Base-by-base conservation (phyloP, 2,113 vertebrate species). In the Smithornis capensis region DNA sequence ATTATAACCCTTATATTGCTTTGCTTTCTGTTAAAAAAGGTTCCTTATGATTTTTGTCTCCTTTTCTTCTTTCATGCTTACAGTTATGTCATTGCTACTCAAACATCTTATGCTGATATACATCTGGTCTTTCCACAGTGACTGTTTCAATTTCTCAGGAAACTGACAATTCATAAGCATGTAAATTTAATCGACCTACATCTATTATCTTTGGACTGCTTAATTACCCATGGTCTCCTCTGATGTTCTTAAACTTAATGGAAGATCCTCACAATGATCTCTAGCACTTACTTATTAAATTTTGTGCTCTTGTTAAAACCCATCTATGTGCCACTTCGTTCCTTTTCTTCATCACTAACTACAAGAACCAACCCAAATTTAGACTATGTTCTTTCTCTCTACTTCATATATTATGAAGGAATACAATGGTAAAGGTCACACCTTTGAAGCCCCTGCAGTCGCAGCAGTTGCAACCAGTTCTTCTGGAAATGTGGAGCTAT, bases 371-470 rank as follows among this genome's bases (percentile, higher is more conserved):
- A 53, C 70, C 2, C 17, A 45, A 50, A 77, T 73, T 63, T 90
- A n/a, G 40, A 65, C 21, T 70, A 12, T 18, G 49, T 63, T 75
- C 49, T 42, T 87, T 80, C 37, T 91, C 40, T 31, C 15, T 24
- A 22, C 12, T 78, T 62, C 10, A 23, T 68, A 25, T 25, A 69
- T 73, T 71, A 15, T 28, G 8, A 78, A 64, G 64, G 18, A 87
- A 86, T 64, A 60, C 4, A 81, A 89, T 33, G 75, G 55, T 38
- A 68, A 78, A 88, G 40, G 35, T 23, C 27, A 14, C 70, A 98
- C 98, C 98, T 98, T 95, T 95, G 98, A 89, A 78, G 82, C 65
- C 42, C 98, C 90, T 33, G 96, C 96, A 35, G 97, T 89, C 13
- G 97, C 96, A 90, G 98, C 37, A 5, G 90, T 85, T 9, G 98